Evolutionary conservation across 2,113 vertebrate genomes (phyloP).

Genomic region (Naja naja): DNA sequence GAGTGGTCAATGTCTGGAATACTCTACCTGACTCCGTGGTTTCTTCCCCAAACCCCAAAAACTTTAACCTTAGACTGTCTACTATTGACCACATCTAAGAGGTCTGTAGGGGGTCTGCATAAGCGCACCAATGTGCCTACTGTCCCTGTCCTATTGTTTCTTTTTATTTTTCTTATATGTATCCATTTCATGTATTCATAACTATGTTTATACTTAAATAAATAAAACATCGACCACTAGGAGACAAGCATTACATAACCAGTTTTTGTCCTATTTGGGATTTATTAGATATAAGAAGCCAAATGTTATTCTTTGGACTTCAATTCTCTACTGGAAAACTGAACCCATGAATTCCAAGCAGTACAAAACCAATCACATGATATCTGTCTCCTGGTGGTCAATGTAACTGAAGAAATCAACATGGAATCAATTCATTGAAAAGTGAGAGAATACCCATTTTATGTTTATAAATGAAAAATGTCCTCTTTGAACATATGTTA

Average conservation of each 20-base stretch:
- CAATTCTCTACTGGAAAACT: not conserved
- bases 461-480: not conserved
- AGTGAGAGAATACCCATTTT: not conserved
- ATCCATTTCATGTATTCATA: no score
- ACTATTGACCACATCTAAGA: no score
- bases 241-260: not conserved
- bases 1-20: no score
- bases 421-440: not conserved
- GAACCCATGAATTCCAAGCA: not conserved
- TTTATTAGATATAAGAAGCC: not conserved
- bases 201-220: no score
- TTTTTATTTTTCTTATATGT: no score
- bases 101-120: no score
- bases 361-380: not conserved
- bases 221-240: not conserved
- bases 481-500: not conserved
- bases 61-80: no score
- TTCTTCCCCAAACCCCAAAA: no score
- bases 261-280: not conserved
- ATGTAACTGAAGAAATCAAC: not conserved
- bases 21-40: no score
- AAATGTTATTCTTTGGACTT: not conserved
- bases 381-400: not conserved
- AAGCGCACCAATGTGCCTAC: no score
- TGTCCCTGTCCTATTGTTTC: no score